phyloP scores from a whole-genome alignment of 1,140 invertebrate genomes.

The Drosophila mayri region DNA sequence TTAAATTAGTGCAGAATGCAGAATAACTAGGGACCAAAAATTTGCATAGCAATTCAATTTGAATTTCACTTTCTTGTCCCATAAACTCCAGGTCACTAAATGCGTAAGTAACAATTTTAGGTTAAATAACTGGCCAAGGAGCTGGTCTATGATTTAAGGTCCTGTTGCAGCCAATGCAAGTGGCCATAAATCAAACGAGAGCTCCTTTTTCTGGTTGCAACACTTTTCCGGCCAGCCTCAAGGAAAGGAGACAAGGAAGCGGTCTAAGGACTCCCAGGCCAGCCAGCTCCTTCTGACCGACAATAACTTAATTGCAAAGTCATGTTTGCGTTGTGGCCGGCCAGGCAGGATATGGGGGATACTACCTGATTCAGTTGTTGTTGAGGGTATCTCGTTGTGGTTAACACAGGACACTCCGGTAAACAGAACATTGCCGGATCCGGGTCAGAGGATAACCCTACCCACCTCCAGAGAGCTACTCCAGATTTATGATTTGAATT shows the following conservation, averaged over 20 bases:
- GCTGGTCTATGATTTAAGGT: conserved; percentile 64
- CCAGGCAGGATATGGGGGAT: conserved; percentile 30
- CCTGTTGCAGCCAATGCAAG: conserved; percentile 56
- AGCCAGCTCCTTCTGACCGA: conserved; percentile 53
- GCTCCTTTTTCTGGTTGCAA: conserved; percentile 38
- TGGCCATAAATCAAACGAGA: conserved; percentile 69
- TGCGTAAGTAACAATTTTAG: conserved; percentile 60
- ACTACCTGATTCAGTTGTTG: conserved; percentile 64
- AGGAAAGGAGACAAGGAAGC: conserved; percentile 9
- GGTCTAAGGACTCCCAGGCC: conserved; percentile 24
- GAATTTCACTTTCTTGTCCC: conserved; percentile 47
- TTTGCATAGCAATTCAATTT: conserved; percentile 74
- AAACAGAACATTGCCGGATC: conserved; percentile 45
- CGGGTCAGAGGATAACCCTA: conserved; percentile 5
- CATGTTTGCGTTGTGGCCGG: conserved; percentile 76
- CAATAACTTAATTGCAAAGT: conserved; percentile 83
- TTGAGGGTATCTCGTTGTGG: conserved; percentile 31
- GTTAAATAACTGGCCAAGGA: conserved; percentile 56
- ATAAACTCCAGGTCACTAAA: conserved; percentile 45
- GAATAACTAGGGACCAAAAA: conserved; percentile 12
- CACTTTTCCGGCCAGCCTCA: background rate
- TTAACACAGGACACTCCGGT: conserved; percentile 46
- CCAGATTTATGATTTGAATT: conserved; percentile 29
- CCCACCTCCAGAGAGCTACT: conserved; percentile 1
- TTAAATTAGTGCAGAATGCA: conserved; percentile 1